Evolutionary conservation across 2,113 vertebrate species (phyloP).

Genomic region (Neolamprologus caudopunctatus): DNA sequence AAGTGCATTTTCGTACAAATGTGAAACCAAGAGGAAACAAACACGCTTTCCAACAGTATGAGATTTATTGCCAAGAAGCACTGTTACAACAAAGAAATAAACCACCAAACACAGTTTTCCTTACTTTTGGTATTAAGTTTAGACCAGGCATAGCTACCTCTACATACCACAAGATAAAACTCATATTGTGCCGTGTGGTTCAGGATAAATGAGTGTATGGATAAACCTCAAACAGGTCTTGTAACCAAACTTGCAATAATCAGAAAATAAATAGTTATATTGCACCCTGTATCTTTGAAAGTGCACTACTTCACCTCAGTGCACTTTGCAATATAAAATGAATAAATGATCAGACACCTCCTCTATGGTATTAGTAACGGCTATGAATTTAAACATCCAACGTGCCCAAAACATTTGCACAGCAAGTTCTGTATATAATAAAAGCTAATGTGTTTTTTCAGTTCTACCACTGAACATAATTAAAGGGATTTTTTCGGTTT

Average conservation of each 20-base stretch:
- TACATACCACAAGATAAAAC: neutral
- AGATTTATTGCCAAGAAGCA: neutral
- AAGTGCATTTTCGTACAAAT: neutral
- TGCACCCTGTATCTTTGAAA: neutral
- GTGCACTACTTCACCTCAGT: neutral
- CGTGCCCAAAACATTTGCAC: neutral
- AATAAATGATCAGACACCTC: neutral
- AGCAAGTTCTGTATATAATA: neutral
- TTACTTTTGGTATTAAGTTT: neutral
- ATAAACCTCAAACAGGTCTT: neutral
- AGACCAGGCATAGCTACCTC: neutral
- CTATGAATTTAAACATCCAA: neutral
- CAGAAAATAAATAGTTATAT: neutral
- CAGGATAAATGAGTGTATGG: neutral
- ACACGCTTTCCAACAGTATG: neutral
- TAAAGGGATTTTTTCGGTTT: neutral
- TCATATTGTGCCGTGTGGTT: neutral
- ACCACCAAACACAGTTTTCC: neutral
- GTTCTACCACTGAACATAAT: neutral
- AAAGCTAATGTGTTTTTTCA: neutral
- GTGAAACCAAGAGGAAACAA: neutral
- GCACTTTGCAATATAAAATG: neutral
- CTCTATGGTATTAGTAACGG: neutral
- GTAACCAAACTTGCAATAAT: neutral
- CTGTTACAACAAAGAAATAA: neutral